Evolutionary conservation across 2,113 vertebrate genomes (phyloP).

Genomic region (Calidris pygmaea): DNA sequence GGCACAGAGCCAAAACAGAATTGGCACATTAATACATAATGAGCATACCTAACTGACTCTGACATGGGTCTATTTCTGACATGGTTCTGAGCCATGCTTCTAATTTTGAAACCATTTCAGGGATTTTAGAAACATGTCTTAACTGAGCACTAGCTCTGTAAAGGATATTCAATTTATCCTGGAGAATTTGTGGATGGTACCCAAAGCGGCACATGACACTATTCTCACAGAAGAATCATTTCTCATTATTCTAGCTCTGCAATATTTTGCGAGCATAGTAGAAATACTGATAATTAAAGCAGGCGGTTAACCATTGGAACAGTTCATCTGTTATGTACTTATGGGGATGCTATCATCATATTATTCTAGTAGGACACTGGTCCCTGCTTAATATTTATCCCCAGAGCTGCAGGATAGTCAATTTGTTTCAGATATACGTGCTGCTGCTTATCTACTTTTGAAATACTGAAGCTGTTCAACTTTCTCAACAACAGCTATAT

Average conservation of each 20-base stretch:
- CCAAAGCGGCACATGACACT: background rate
- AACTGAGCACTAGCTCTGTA: background rate
- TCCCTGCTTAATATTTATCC: background rate
- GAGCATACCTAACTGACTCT: background rate
- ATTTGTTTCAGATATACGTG: background rate
- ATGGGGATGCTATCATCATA: background rate
- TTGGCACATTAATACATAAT: background rate
- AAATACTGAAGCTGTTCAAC: background rate
- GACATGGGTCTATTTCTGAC: conserved; percentile 14
- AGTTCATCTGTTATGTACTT: background rate
- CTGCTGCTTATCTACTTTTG: background rate
- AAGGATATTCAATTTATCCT: background rate
- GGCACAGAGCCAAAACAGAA: background rate
- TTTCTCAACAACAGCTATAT: background rate
- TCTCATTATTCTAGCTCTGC: background rate
- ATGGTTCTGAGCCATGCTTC: conserved; percentile 11
- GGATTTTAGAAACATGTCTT: conserved; percentile 1
- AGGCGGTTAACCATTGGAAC: background rate
- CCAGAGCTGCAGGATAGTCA: background rate
- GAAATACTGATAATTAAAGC: background rate
- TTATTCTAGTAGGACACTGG: background rate
- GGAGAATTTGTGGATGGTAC: background rate
- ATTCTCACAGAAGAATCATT: background rate
- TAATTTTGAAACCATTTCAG: conserved; percentile 31
- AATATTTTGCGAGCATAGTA: background rate